Percentiles rank a stretch among this genome's conserved stretches.
These are phyloP conservation scores for Cephus pygmeus DNA, from an alignment of 2,888 invertebrate species.

Conservation along the genomic window DNA sequence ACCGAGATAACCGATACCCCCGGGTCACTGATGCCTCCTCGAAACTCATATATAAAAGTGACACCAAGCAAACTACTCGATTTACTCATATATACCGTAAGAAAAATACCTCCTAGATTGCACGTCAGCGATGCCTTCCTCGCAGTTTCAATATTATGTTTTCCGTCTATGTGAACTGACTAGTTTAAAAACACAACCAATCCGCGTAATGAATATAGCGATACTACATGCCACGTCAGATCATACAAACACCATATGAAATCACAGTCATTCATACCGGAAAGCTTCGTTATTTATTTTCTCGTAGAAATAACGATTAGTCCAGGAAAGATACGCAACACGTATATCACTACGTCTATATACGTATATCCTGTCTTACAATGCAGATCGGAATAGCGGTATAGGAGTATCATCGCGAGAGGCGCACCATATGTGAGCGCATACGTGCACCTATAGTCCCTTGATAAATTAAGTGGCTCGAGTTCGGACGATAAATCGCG, in stretches of 20 bases:
- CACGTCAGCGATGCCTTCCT: no score
- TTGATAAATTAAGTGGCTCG: constrained; percentile 55
- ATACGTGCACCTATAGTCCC: neutral
- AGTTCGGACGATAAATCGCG: constrained; percentile 52
- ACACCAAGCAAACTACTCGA: neutral
- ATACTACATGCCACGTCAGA: neutral
- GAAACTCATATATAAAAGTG: neutral
- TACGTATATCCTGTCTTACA: neutral
- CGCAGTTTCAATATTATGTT: no score
- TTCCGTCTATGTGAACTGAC: no score
- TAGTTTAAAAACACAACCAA: no score
- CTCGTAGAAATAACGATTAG: neutral
- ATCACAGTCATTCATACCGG: no score
- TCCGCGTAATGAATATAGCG: no score
- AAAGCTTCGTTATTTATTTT: neutral
- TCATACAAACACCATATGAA: neutral
- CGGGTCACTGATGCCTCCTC: neutral
- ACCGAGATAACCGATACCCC: neutral
- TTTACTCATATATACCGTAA: neutral
- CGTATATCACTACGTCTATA: neutral
- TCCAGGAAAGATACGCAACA: neutral
- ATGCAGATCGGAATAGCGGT: neutral
- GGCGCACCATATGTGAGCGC: constrained; percentile 29
- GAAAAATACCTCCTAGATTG: neutral
- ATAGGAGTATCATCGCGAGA: constrained; percentile 15